Evolutionary conservation across 2,113 vertebrate genomes (phyloP), one percentile per base, ranked within the genome.

Genomic region (Strix uralensis): DNA sequence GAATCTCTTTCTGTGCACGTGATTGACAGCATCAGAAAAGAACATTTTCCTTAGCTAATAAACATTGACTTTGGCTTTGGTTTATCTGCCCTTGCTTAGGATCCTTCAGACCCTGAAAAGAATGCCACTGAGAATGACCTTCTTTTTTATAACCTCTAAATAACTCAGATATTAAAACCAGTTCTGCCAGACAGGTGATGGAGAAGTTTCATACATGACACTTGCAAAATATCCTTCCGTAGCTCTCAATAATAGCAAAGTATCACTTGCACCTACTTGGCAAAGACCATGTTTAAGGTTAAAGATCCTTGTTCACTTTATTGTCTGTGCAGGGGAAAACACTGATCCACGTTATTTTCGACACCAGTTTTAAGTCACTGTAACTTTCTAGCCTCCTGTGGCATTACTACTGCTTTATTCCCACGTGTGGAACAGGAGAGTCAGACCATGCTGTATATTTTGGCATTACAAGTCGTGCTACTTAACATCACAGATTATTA

Each of bases 21-120:
- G 88, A 95, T 52, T 95, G 93, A 91, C 66, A 94, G 29, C 29
- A 87, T 46, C 58, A 86, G 63, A 93, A 87, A 82, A 77, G 9
- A 88, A 81, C n/a, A 38, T 80, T 96, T 95, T 92, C 59, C 90
- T 85, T 81, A 92, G 42, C 57, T 58, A 88, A 44, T 72, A 63
- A 65, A 65, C 51, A 49, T 40, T 21, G n/a, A 69, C 54, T 61
- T 61, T 38, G 61, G 23, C 61, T 91, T 91, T 9, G 46, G 75
- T 95, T 72, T 75, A 36, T 90, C 23, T 75, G 36, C 20, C 63
- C 71, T 86, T 79, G 32, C 55, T 74, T 66, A 77, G 36, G 67
- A 81, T 79, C 66, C 54, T 34, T 15, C 62, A 81, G 23, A 9
- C 54, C 29, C 52, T 36, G 38, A 70, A 62, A 84, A 57, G 13